phyloP scores from a whole-genome alignment of 2,888 invertebrate species.

The Steinernema hermaphroditum region DNA sequence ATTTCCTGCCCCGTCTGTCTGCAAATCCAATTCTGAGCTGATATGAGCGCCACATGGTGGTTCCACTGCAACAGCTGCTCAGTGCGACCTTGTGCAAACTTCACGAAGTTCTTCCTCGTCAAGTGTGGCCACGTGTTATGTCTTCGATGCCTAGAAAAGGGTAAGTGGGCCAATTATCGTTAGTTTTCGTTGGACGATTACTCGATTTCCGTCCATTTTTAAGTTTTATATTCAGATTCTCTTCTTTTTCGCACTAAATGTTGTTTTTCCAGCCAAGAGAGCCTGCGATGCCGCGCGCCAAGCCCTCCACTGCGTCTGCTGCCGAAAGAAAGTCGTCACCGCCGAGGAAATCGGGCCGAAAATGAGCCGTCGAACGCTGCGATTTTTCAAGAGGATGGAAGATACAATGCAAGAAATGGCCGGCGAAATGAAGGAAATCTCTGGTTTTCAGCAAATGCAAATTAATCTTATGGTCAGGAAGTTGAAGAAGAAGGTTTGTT shows the following conservation, averaged over 20 bases:
- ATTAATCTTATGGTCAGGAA: neutral
- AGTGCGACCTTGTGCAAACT: neutral
- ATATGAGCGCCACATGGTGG: slow-evolving; percentile 26
- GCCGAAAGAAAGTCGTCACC: slow-evolving; percentile 2
- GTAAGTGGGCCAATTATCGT: too few species aligned
- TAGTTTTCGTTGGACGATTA: too few species aligned
- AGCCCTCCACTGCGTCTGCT: slow-evolving; percentile 10
- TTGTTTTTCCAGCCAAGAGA: neutral
- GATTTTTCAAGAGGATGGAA: slow-evolving; percentile 18
- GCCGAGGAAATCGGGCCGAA: slow-evolving; percentile 9
- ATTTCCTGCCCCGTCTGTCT: too few species aligned
- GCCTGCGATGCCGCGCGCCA: slow-evolving; percentile 1
- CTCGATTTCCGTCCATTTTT: too few species aligned
- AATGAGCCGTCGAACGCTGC: neutral
- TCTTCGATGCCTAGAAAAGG: slow-evolving; percentile 5
- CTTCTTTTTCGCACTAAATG: too few species aligned
- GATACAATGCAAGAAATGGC: slow-evolving; percentile 13
- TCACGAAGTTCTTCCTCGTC: neutral
- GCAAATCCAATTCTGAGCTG: too few species aligned
- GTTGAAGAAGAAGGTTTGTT: neutral
- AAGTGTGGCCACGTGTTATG: slow-evolving; percentile 22
- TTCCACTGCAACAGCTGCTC: slow-evolving; percentile 18
- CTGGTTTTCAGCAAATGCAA: slow-evolving; percentile 1
- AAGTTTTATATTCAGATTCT: too few species aligned
- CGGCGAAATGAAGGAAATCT: neutral